A percentile compares a stretch with the other conserved stretches of the same genome.
These are phyloP conservation scores for Spodoptera picta DNA, from an alignment of 2,888 invertebrate genomes.

Conservation along the genomic window DNA sequence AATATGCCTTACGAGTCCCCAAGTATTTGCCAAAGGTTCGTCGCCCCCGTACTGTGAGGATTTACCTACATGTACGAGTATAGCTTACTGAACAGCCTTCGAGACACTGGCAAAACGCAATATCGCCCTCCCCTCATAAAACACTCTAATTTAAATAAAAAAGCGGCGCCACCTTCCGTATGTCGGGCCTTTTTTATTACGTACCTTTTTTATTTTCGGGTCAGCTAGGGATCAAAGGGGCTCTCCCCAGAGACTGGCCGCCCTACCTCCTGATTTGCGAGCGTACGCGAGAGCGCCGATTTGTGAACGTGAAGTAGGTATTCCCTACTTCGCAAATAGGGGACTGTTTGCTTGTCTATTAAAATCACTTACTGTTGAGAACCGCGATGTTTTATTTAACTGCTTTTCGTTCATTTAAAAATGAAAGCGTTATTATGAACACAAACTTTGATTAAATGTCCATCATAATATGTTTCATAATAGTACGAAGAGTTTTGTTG, in stretches of 20 bases:
- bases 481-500: slow-evolving; percentile 27
- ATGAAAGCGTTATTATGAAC: background rate
- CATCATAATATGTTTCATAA: background rate
- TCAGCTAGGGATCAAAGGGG: slow-evolving; percentile 88
- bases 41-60: slow-evolving; percentile 69
- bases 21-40: slow-evolving; percentile 76
- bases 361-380: slow-evolving; percentile 80
- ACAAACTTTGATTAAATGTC: slow-evolving; percentile 5
- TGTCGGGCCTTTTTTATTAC: slow-evolving; percentile 88
- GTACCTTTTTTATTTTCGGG: slow-evolving; percentile 89
- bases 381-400: slow-evolving; percentile 9
- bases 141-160: slow-evolving; percentile 89
- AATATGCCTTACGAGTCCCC: slow-evolving; percentile 71
- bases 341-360: slow-evolving; percentile 85
- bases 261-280: slow-evolving; percentile 83
- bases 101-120: slow-evolving; percentile 87
- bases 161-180: slow-evolving; percentile 89
- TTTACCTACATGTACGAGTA: slow-evolving; percentile 74
- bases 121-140: slow-evolving; percentile 88
- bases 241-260: slow-evolving; percentile 81
- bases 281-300: slow-evolving; percentile 84
- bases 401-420: slow-evolving; percentile 1
- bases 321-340: slow-evolving; percentile 79
- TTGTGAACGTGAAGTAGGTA: slow-evolving; percentile 85
- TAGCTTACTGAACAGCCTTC: slow-evolving; percentile 80